phyloP scores from a whole-genome alignment of 2,797 vertebrate species.

The Arvicola amphibius region DNA sequence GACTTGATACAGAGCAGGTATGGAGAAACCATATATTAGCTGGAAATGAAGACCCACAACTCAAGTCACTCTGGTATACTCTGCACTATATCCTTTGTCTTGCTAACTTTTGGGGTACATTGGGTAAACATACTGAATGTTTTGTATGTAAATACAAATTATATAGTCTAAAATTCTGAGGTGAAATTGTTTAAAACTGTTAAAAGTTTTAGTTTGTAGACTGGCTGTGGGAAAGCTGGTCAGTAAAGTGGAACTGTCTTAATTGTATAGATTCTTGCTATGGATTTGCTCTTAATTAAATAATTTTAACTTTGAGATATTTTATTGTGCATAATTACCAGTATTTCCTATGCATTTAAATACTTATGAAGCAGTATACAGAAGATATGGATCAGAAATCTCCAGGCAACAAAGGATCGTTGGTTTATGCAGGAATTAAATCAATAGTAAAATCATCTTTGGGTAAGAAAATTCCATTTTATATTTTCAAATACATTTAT shows the following conservation, averaged over 20 bases:
- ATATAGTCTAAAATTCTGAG: slow-evolving; percentile 35
- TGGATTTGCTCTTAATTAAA: slow-evolving; percentile 58
- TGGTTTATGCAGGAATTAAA: slow-evolving; percentile 98
- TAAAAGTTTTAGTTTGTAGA: slow-evolving; percentile 60
- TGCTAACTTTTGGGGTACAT: slow-evolving; percentile 52
- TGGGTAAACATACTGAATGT: slow-evolving; percentile 32
- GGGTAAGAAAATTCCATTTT: slow-evolving; percentile 89
- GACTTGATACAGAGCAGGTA: slow-evolving; percentile 96
- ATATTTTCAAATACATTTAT: slow-evolving; percentile 50
- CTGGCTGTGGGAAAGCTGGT: slow-evolving; percentile 3
- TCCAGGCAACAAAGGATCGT: slow-evolving; percentile 93
- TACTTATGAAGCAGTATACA: slow-evolving; percentile 99
- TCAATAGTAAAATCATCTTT: slow-evolving; percentile 96
- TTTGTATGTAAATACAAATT: slow-evolving; percentile 48
- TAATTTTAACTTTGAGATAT: slow-evolving; percentile 63
- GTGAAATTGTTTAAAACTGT: slow-evolving; percentile 59
- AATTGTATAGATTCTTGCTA: neutral
- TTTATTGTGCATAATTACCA: slow-evolving; percentile 59
- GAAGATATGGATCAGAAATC: slow-evolving; percentile 96
- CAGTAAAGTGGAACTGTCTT: neutral
- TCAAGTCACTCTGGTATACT: slow-evolving; percentile 98
- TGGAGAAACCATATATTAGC: slow-evolving; percentile 98
- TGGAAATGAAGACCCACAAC: slow-evolving; percentile 94
- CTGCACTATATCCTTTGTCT: slow-evolving; percentile 97
- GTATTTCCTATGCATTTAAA: slow-evolving; percentile 93